A percentile compares a stretch with the other conserved stretches of the same genome.
Conservation (phyloP, 2,113 vertebrate genomes). For the Pipa parva region DNA sequence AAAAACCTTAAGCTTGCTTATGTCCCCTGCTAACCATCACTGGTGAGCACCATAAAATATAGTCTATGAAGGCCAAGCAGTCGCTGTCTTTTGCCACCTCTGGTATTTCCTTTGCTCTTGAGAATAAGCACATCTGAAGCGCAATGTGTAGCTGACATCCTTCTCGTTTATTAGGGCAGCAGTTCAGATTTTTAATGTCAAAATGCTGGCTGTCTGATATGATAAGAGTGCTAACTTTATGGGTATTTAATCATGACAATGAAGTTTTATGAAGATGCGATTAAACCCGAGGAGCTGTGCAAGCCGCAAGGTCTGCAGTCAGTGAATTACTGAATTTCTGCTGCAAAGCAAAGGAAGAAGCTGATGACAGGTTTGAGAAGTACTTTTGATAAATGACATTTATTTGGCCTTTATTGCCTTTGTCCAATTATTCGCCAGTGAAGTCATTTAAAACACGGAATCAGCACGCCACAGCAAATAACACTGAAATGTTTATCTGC, state of each 20-base stretch:
- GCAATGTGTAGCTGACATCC: not conserved
- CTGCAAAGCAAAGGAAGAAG: slow-evolving; percentile 5
- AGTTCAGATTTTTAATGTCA: slow-evolving; percentile 34
- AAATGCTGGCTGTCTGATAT: slow-evolving; percentile 13
- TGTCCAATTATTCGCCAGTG: slow-evolving; percentile 15
- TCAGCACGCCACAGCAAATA: not conserved
- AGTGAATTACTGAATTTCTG: slow-evolving; percentile 24
- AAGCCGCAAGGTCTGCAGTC: slow-evolving; percentile 26
- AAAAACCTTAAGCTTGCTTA: not conserved
- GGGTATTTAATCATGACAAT: slow-evolving; percentile 42
- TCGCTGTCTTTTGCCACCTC: not conserved
- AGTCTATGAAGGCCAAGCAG: not conserved
- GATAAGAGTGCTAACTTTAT: slow-evolving; percentile 29
- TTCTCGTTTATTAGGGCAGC: slow-evolving; percentile 21
- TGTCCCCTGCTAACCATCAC: not conserved
- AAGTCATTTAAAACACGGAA: not conserved
- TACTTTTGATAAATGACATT: slow-evolving; percentile 14
- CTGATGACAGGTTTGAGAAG: slow-evolving; percentile 11
- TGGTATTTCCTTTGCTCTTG: not conserved
- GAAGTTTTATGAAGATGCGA: slow-evolving; percentile 41
- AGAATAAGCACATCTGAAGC: not conserved
- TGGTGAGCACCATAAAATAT: not conserved
- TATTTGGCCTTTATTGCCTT: slow-evolving; percentile 7
- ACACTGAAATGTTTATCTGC: not conserved
- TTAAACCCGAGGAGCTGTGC: slow-evolving; percentile 29